A percentile compares a stretch with the other conserved stretches of the same genome.
These are phyloP conservation scores for Lasioglossum vierecki DNA, from an alignment of 2,888 invertebrate species.

Conservation along the genomic window DNA sequence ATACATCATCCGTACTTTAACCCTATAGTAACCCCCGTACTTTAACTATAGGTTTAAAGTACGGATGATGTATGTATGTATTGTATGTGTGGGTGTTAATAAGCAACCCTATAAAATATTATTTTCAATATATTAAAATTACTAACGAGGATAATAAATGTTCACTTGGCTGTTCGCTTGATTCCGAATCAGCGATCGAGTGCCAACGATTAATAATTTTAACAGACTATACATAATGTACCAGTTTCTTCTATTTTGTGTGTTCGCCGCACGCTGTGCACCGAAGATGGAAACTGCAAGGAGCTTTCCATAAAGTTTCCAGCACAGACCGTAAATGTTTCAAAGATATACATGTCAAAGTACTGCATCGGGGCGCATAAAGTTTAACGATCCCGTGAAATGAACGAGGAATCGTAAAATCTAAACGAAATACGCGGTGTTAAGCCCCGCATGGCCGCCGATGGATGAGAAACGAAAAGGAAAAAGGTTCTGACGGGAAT, in stretches of 20 bases:
- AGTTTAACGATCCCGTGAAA: constrained; percentile 1
- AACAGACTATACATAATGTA: not conserved
- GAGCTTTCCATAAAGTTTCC: not conserved
- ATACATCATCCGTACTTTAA: too few relatives aligned
- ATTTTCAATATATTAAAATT: too few relatives aligned
- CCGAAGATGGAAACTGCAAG: not conserved
- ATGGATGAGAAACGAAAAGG: not conserved
- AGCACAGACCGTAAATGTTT: not conserved
- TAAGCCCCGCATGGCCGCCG: not conserved
- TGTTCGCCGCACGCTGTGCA: not conserved
- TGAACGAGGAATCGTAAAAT: constrained; percentile 4
- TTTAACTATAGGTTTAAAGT: too few relatives aligned
- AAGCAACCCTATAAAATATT: too few relatives aligned
- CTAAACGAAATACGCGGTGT: not conserved
- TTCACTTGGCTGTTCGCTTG: too few relatives aligned
- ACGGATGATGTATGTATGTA: too few relatives aligned
- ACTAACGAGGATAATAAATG: too few relatives aligned
- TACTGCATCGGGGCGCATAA: not conserved
- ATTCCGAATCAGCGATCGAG: too few relatives aligned
- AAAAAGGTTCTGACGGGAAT: not conserved
- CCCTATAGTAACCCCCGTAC: too few relatives aligned
- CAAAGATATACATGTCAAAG: not conserved
- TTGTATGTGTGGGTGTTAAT: too few relatives aligned
- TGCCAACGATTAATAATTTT: too few relatives aligned
- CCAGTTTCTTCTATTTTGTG: not conserved